Evolutionary conservation across 1,140 invertebrate genomes (phyloP), one percentile per base, ranked within the genome.

Genomic region (Drosophila oshimai): DNA sequence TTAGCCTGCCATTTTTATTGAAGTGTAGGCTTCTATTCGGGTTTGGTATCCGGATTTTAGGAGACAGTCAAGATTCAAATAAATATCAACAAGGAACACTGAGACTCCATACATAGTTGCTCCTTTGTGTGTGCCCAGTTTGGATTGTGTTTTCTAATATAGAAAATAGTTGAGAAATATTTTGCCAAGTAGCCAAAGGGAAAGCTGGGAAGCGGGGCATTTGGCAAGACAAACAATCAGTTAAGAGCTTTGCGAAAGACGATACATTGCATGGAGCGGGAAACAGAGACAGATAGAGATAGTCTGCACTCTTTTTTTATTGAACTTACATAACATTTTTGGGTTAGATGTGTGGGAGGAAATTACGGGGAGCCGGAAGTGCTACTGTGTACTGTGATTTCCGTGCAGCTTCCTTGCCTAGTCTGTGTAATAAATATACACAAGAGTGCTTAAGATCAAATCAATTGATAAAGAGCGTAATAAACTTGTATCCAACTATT

Each of bases 191-290:
- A 77, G 73, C 78, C 78, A 58, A 64, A 62, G 50, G 33, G 26
- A 42, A 20, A 60, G 67, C 67, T 76, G 70, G 44, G 36, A 29
- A 50, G 51, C 62, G 77, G 72, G 77, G 53, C 71, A 67, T 80
- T 86, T 86, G 81, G 81, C 76, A 86, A 86, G 81, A 86, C 81
- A 86, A 86, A 86, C 81, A 86, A 86, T 86, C 81, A 86, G 81
- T 87, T 86, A 86, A 86, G 81, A 86, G 81, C 81, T 87, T 87
- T 86, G 42, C 45, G 50, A 54, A 74, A 64, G 49, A 61, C 70
- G 68, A 72, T 72, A 72, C 68, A 72, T 62, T 72, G 68, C 46
- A 20, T 13, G 34, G 22, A n/a, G 22, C 22, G 45, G 15, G 6
- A n/a, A 58, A 58, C 45, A 28, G 44, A 26, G 44, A 65, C 45